Evolutionary conservation across 2,113 vertebrate species (phyloP), one percentile per base, ranked within the genome.

Genomic region (Myotis brandtii): DNA sequence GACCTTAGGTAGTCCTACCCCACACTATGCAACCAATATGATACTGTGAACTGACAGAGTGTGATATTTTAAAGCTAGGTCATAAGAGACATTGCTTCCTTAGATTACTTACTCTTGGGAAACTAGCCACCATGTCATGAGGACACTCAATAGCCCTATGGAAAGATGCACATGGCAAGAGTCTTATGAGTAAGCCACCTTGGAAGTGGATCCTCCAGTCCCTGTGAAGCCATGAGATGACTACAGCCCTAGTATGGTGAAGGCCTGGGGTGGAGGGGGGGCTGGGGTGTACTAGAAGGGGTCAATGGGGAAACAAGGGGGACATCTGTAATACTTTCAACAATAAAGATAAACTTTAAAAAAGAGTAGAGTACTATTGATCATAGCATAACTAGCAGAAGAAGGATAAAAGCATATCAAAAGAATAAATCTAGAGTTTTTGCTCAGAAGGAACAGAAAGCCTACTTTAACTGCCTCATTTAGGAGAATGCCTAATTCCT

Each of bases 361-460:
- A 62, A 62, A 62, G 34, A 91, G 32, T 64, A 90, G 40, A 94
- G 20, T 77, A 34, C 48, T 79, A 80, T 52, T 80, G 54, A 85
- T 86, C n/a, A 77, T 70, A 81, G 30, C 25, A 59, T 50, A 85
- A 40, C 48, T 69, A 54, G 94, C 23, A 54, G 18, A 85, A 94
- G 27, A 81, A 34, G n/a, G 34, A 76, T 34, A 83, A 54, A 89
- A 96, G 20, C n/a, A 46, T 34, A 30, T 66, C 11, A 73, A 92
- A 75, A 95, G 66, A 79, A 89, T 56, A 64, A 82, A 76, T 20
- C 25, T 75, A 62, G 32, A 89, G 12, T 77, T 64, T 80, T 48
- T 77, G 34, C 81, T 70, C 81, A 30, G 30, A 96, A 93, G 50
- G 90, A 84, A 81, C 10, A 75, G 48, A 94, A 93, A 37, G 40